Percentiles rank a stretch among this genome's conserved stretches.
Conservation (phyloP, 2,113 vertebrate species). For the Cyphomyrus discorhynchus region DNA sequence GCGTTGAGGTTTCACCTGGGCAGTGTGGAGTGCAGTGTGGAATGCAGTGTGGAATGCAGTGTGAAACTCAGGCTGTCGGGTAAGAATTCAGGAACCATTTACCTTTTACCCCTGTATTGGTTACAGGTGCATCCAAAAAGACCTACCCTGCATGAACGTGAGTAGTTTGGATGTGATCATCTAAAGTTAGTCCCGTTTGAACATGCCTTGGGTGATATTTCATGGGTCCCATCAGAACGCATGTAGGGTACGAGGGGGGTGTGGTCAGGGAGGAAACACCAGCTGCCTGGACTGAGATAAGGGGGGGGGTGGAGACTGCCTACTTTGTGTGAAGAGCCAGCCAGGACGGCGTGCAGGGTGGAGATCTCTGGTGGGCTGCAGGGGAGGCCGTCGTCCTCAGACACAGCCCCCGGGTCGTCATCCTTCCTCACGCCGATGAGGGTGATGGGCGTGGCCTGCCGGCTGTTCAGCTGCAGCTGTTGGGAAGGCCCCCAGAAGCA, state of each 20-base stretch:
- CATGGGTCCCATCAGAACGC: neutral
- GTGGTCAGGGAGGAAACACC: neutral
- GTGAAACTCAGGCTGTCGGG: neutral
- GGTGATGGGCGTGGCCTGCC: conserved; percentile 62
- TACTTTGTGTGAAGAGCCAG: conserved; percentile 45
- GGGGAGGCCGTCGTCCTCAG: conserved; percentile 66
- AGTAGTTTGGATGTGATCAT: neutral
- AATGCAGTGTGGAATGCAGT: neutral
- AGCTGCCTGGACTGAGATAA: neutral
- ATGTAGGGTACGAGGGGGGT: neutral
- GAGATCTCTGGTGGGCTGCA: conserved; percentile 66
- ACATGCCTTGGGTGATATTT: neutral
- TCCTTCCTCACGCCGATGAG: conserved; percentile 54
- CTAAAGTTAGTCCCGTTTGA: neutral
- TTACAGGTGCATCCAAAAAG: neutral
- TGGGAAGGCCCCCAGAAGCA: neutral
- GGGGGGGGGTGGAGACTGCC: neutral
- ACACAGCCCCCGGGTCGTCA: conserved; percentile 61
- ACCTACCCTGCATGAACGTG: neutral
- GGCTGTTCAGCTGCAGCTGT: conserved; percentile 61
- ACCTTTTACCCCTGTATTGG: neutral
- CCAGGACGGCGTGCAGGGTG: conserved; percentile 43
- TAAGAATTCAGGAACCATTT: neutral
- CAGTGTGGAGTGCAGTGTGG: neutral
- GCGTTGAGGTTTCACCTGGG: neutral